Evolutionary conservation across 1,140 invertebrate species (phyloP), one percentile per base, ranked within the genome.

Genomic region (Scaptomyza pallida): DNA sequence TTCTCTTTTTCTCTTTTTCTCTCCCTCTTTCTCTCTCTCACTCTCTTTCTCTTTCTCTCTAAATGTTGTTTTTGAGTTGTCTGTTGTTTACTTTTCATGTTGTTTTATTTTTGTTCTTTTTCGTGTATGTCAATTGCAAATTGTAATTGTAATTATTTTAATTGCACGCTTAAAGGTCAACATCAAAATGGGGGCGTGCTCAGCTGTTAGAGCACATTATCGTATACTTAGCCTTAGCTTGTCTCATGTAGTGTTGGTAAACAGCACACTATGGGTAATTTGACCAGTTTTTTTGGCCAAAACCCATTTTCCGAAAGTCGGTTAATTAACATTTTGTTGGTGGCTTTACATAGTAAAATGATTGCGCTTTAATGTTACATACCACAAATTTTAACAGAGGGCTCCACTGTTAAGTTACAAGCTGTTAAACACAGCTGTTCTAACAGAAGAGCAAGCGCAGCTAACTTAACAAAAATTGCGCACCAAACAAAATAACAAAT

Each of bases 71-170:
- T 26, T 15, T 3, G 8, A 12, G 19, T 26, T 65, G 44, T 41
- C 44, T 44, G 63, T 35, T 45, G 19, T 30, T 30, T 4, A n/a
- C n/a, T n/a, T n/a, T n/a, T n/a, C n/a, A 10, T 13, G 23, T 17
- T 33, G 17, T 51, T 23, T 26, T 15, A 13, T 26, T 12, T n/a
- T 23, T 17, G n/a, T 50, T 41, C 47, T 43, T 35, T 37, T 12
- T n/a, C 12, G 5, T 37, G 26, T 55, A 45, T 64, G 72, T 76
- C 80, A 68, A 85, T 77, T 85, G 56, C 62, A 70, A 86, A 80
- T 71, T 77, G 68, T 80, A 76, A 73, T 64, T 85, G 52, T 77
- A 85, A 85, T 85, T 86, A 86, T 50, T 85, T 85, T 85, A 85
- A 85, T 85, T 86, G 81, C 48, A 44, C 37, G 17, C 50, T 51